Percentiles rank a stretch among this genome's conserved stretches.
phyloP scores from a whole-genome alignment of 2,888 invertebrate genomes.

The Euclidia mi region DNA sequence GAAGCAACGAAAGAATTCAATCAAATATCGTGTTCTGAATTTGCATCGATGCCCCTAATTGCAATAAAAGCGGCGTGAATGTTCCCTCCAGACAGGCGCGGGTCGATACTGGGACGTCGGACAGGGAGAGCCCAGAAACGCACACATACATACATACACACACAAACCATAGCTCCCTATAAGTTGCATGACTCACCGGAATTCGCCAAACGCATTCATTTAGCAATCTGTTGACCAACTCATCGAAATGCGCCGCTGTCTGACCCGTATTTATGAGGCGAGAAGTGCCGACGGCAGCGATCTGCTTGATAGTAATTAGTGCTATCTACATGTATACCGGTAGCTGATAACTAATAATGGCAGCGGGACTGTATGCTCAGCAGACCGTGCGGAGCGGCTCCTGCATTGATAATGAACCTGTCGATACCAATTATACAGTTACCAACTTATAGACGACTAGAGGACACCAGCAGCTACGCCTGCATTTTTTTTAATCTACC shows the following conservation, averaged over 20 bases:
- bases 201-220: not conserved
- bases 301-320: not conserved
- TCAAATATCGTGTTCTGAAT: slow-evolving; percentile 1
- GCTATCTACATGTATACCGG: slow-evolving; percentile 1
- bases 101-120: slow-evolving; percentile 34
- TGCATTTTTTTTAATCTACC: no score
- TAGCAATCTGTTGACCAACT: slow-evolving; percentile 9
- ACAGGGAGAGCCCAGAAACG: slow-evolving; percentile 25
- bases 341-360: slow-evolving; percentile 4
- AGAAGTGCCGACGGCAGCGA: no score
- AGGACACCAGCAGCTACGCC: no score
- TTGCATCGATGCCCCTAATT: slow-evolving; percentile 3
- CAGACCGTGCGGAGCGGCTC: not conserved
- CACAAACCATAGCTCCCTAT: not conserved
- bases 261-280: not conserved
- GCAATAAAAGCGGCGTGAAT: slow-evolving; percentile 6
- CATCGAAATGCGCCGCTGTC: not conserved
- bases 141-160: slow-evolving; percentile 19
- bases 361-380: not conserved
- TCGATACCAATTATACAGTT: no score
- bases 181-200: slow-evolving; percentile 20
- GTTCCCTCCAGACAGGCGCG: slow-evolving; percentile 34
- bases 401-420: not conserved
- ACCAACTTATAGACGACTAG: no score
- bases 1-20: slow-evolving; percentile 8